Evolutionary conservation across 2,888 invertebrate genomes (phyloP).

Genomic region (Nipponacmea schrenckii): DNA sequence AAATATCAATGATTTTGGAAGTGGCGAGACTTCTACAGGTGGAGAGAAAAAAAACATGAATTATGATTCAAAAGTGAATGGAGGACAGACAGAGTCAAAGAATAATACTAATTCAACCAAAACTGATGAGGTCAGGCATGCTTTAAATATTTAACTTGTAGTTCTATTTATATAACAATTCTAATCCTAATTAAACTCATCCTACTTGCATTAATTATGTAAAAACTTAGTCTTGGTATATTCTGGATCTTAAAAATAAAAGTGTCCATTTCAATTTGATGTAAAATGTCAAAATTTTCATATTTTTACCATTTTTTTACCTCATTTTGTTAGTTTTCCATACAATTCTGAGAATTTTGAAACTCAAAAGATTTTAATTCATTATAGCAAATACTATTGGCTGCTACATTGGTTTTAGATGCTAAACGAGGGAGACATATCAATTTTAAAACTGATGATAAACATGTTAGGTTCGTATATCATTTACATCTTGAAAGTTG

Average conservation of each 20-base stretch:
- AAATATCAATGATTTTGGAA: neutral
- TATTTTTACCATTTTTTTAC: neutral
- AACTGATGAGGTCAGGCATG: neutral
- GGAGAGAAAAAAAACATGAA: neutral
- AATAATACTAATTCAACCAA: neutral
- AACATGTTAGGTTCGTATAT: conserved; percentile 53
- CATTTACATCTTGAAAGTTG: no score
- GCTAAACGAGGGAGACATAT: conserved; percentile 57
- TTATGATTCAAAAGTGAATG: neutral
- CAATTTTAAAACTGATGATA: conserved; percentile 54
- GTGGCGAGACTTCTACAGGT: neutral
- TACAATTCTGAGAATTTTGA: neutral
- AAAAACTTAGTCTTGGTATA: no score
- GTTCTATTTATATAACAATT: neutral
- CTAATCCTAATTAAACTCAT: no score
- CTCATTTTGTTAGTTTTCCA: neutral
- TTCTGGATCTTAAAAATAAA: neutral
- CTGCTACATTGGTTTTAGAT: conserved; percentile 58
- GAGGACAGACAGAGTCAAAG: neutral
- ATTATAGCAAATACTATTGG: conserved; percentile 55
- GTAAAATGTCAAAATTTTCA: neutral
- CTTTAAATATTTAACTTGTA: neutral
- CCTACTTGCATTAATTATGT: neutral
- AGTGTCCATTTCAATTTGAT: neutral
- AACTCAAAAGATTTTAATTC: neutral